A percentile compares a stretch with the other conserved stretches of the same genome.
phyloP scores from a whole-genome alignment of 2,797 vertebrate genomes.

The Phataginus tetradactyla region DNA sequence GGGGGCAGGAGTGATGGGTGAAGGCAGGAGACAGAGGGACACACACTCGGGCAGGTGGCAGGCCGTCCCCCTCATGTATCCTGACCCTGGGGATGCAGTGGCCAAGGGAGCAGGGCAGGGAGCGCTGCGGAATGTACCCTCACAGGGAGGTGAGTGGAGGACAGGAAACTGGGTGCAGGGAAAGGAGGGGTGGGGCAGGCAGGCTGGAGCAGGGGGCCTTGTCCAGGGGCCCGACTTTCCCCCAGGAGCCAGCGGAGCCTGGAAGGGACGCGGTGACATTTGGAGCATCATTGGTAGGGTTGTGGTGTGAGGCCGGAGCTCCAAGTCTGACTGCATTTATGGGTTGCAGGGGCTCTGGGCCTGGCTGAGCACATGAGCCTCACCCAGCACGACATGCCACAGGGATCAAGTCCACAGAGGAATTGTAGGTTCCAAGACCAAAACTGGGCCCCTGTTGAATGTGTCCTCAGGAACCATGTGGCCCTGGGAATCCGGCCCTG shows the following conservation, averaged over 20 bases:
- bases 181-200: neutral
- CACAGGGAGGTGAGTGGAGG: neutral
- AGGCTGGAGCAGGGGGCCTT: neutral
- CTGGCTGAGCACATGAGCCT: neutral
- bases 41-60: accelerated
- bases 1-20: neutral
- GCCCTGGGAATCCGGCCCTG: neutral
- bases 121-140: too few species aligned
- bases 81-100: neutral
- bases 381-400: neutral
- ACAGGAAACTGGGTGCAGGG: neutral
- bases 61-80: neutral
- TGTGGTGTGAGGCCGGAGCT: neutral
- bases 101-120: neutral
- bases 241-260: neutral
- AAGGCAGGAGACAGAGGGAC: neutral
- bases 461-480: neutral
- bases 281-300: neutral
- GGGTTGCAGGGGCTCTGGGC: neutral
- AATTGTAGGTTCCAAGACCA: neutral
- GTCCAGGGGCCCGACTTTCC: neutral
- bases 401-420: neutral
- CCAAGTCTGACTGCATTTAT: neutral
- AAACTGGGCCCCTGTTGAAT: neutral
- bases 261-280: neutral